Conservation (phyloP, 2,888 invertebrate genomes). For the Petrolisthes manimaculis region DNA sequence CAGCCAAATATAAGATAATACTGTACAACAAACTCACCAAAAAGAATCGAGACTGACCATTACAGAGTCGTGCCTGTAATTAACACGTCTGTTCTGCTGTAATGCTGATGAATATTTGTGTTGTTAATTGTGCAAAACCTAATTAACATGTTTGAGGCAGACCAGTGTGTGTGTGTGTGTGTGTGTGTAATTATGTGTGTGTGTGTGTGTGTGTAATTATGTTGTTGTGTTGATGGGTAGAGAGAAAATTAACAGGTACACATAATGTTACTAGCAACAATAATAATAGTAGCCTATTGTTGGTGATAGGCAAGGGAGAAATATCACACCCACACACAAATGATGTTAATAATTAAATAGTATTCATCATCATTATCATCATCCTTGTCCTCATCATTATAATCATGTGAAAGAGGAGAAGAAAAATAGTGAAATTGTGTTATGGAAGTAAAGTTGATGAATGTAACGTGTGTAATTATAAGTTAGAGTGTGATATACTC, state of each 20-base stretch:
- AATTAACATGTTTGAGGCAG: background rate
- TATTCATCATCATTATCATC: too few species aligned
- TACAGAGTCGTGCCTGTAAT: background rate
- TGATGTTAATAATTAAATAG: too few species aligned
- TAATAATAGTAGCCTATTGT: background rate
- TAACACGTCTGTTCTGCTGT: background rate
- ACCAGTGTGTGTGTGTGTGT: background rate
- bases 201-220: slow-evolving; percentile 8
- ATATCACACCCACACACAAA: background rate
- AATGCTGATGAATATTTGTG: background rate
- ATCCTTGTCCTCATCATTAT: too few species aligned
- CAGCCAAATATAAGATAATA: too few species aligned
- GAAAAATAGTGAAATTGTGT: background rate
- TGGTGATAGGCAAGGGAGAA: background rate
- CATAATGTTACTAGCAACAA: too few species aligned
- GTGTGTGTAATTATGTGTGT: slow-evolving; percentile 21
- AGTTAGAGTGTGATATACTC: background rate
- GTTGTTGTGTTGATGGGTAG: background rate
- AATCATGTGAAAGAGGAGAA: slow-evolving; percentile 13
- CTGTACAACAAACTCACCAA: too few species aligned
- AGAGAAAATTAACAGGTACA: background rate
- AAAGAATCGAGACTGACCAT: background rate
- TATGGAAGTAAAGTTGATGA: background rate
- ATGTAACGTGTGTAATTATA: background rate
- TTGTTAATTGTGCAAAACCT: background rate